Percentiles rank a stretch among this genome's conserved stretches.
phyloP scores from a whole-genome alignment of 2,888 invertebrate species.

The Andrena dorsata region DNA sequence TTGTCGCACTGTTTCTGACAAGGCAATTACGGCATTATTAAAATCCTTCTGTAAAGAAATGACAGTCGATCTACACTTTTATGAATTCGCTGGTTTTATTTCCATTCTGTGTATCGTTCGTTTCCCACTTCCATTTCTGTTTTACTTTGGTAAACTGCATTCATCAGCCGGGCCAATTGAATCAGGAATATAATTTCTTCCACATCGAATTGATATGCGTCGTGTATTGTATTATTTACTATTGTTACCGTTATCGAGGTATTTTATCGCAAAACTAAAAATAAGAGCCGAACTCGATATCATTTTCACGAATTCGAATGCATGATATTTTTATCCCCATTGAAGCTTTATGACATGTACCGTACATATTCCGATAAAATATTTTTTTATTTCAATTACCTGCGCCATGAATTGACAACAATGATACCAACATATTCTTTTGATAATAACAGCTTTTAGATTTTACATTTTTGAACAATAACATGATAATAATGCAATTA shows the following conservation, averaged over 20 bases:
- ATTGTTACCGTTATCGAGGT: background rate
- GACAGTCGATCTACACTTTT: constrained; percentile 4
- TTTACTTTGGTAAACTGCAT: background rate
- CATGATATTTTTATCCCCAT: background rate
- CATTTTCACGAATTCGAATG: background rate
- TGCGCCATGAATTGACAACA: background rate
- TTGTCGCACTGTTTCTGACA: constrained; percentile 24
- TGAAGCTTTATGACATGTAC: no score
- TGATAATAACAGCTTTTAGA: background rate
- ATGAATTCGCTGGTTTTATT: background rate
- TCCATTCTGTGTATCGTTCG: background rate
- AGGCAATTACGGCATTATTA: constrained; percentile 26
- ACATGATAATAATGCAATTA: background rate
- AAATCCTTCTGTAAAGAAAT: constrained; percentile 6
- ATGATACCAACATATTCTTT: background rate
- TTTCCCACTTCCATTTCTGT: background rate
- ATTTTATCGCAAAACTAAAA: background rate
- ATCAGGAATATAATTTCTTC: background rate
- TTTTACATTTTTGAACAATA: background rate
- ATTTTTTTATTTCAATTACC: background rate
- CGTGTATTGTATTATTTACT: background rate
- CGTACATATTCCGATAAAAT: background rate
- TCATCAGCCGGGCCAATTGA: background rate
- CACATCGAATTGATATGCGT: background rate
- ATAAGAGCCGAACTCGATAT: background rate